phyloP scores from a whole-genome alignment of 2,113 vertebrate species.

The Rhynchomys soricoides region DNA sequence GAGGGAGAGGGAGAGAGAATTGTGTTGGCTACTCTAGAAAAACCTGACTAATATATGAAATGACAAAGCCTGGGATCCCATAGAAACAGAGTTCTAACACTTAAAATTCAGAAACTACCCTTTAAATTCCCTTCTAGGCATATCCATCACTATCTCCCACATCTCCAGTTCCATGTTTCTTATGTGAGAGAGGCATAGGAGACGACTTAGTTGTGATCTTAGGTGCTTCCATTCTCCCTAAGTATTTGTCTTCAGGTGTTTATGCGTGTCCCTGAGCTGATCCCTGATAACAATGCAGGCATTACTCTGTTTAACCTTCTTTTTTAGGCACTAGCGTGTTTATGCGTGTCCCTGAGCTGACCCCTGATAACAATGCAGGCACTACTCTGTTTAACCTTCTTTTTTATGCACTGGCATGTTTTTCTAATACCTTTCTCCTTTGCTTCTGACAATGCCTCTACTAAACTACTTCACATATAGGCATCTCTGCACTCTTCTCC shows the following conservation, averaged over 20 bases:
- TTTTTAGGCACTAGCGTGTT: background rate
- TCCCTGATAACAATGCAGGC: background rate
- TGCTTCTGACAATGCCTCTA: background rate
- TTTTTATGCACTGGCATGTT: background rate
- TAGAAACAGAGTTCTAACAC: slow-evolving; percentile 15
- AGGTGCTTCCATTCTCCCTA: background rate
- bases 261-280: background rate
- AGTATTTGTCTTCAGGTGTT: background rate
- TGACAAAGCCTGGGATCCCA: background rate
- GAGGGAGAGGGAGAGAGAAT: background rate
- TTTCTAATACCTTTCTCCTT: background rate
- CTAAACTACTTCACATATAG: background rate
- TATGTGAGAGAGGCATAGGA: background rate
- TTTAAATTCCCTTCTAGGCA: background rate
- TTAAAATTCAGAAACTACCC: background rate
- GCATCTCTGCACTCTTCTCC: background rate
- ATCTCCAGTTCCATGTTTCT: background rate
- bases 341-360: background rate
- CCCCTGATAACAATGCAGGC: background rate
- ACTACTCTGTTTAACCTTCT: background rate
- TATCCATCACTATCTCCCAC: background rate
- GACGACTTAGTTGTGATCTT: background rate
- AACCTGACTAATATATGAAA: background rate
- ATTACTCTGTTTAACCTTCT: background rate
- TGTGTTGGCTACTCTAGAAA: background rate